Percentiles rank a stretch among this genome's conserved stretches.
Conservation (phyloP, 1,140 invertebrate genomes). For the Wasmannia auropunctata region DNA sequence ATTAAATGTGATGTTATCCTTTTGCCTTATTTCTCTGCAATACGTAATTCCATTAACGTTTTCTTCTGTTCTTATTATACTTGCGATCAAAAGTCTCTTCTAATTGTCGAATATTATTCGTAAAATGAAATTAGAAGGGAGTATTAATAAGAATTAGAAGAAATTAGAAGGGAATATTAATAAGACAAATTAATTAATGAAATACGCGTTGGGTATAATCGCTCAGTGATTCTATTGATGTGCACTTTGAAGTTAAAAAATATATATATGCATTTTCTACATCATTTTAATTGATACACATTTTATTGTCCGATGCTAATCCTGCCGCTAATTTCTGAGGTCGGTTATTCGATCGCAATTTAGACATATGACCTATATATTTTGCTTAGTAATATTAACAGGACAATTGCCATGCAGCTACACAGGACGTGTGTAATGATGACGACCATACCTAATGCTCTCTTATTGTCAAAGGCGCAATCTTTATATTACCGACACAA, state of each 20-base stretch:
- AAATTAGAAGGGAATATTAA: background rate
- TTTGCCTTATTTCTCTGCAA: slow-evolving; percentile 89
- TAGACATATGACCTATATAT: slow-evolving; percentile 69
- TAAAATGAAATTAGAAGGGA: background rate
- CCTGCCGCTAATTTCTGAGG: too few species aligned
- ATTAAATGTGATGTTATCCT: slow-evolving; percentile 90
- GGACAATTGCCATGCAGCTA: slow-evolving; percentile 75
- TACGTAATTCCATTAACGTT: background rate
- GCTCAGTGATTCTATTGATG: background rate
- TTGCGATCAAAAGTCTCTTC: background rate
- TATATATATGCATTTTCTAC: background rate
- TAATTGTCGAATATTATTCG: background rate
- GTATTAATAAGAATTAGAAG: background rate
- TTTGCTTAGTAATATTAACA: slow-evolving; percentile 80
- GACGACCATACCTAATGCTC: slow-evolving; percentile 53
- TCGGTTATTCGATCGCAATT: slow-evolving; percentile 64
- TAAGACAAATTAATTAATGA: background rate
- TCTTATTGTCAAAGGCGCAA: slow-evolving; percentile 37
- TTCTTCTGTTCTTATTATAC: background rate
- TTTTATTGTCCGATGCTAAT: background rate
- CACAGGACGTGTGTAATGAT: slow-evolving; percentile 69
- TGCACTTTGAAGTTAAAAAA: background rate
- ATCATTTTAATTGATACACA: background rate
- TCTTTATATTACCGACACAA: slow-evolving; percentile 47
- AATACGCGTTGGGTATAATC: background rate